These are phyloP conservation scores for Lithophane semibrunnea DNA, from an alignment of 2,888 invertebrate genomes.

Conservation along the genomic window DNA sequence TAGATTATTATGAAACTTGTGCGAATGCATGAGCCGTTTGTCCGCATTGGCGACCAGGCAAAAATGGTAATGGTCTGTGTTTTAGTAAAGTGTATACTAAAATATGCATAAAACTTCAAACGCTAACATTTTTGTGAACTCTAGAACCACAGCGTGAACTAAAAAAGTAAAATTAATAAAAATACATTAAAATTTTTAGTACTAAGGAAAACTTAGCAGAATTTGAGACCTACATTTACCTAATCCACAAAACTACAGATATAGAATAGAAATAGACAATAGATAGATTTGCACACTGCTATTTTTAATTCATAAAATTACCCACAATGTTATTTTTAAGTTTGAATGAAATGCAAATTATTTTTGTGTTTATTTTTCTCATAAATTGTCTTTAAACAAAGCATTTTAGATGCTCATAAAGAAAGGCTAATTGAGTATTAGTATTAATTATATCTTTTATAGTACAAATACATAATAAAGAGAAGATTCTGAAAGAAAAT, in stretches of 20 bases:
- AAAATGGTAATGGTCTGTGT: neutral
- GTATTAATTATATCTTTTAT: neutral
- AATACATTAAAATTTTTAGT: neutral
- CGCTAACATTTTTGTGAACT: constrained; percentile 10
- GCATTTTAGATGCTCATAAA: neutral
- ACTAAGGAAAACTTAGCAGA: constrained; percentile 61
- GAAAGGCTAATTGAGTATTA: constrained; percentile 29
- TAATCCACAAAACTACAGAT: constrained; percentile 61
- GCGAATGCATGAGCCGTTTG: neutral
- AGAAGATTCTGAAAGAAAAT: neutral
- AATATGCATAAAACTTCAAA: constrained; percentile 9
- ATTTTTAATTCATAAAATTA: constrained; percentile 56
- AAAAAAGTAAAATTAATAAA: constrained; percentile 1
- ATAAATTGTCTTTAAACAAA: constrained; percentile 12
- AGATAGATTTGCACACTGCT: constrained; percentile 63
- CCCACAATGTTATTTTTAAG: constrained; percentile 39
- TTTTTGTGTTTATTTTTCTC: constrained; percentile 6
- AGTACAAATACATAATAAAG: neutral
- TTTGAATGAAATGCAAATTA: constrained; percentile 59
- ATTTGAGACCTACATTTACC: constrained; percentile 58
- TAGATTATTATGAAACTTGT: constrained; percentile 1
- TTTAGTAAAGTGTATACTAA: constrained; percentile 12
- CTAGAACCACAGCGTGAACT: constrained; percentile 28
- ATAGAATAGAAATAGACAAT: constrained; percentile 53
- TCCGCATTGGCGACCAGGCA: neutral